These are phyloP conservation scores for Protosalanx chinensis DNA, from an alignment of 2,797 vertebrate species.

Conservation along the genomic window DNA sequence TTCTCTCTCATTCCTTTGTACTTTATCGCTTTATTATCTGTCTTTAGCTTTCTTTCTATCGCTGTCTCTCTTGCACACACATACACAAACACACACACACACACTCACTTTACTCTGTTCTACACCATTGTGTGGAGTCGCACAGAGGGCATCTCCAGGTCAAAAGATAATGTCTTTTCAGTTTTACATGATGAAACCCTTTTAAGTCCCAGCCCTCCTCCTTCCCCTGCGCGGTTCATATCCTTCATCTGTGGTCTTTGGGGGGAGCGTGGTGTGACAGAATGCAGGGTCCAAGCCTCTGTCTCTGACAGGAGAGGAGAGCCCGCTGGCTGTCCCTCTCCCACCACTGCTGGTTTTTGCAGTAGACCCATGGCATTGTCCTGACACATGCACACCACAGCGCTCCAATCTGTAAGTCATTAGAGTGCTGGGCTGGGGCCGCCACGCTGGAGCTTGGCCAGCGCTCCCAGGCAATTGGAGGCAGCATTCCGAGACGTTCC, in stretches of 20 bases:
- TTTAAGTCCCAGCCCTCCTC: slow-evolving; percentile 71
- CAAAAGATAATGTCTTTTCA: slow-evolving; percentile 90
- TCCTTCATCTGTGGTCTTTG: slow-evolving; percentile 66
- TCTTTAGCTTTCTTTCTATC: slow-evolving; percentile 16
- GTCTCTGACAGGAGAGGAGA: slow-evolving; percentile 73
- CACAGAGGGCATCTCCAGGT: slow-evolving; percentile 80
- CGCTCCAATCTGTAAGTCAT: slow-evolving; percentile 89
- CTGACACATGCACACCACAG: slow-evolving; percentile 78
- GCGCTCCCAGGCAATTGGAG: slow-evolving; percentile 64
- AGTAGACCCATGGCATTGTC: slow-evolving; percentile 72
- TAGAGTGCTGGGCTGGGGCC: slow-evolving; percentile 73
- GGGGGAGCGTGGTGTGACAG: slow-evolving; percentile 74
- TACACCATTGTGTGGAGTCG: slow-evolving; percentile 71
- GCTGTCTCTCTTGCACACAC: slow-evolving; percentile 32
- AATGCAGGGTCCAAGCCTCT: slow-evolving; percentile 78
- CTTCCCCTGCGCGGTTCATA: slow-evolving; percentile 66
- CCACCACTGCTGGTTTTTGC: slow-evolving; percentile 75
- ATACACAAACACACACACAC: slow-evolving; percentile 6
- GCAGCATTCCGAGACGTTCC: slow-evolving; percentile 54
- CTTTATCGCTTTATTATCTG: slow-evolving; percentile 17
- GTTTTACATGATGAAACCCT: slow-evolving; percentile 85
- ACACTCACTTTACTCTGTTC: slow-evolving; percentile 29
- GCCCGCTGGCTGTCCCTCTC: slow-evolving; percentile 28
- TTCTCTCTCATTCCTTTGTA: slow-evolving; percentile 14
- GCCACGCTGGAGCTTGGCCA: slow-evolving; percentile 81